These are phyloP conservation scores for Scaptomyza tumidula DNA, from an alignment of 2,888 invertebrate species.

Conservation along the genomic window DNA sequence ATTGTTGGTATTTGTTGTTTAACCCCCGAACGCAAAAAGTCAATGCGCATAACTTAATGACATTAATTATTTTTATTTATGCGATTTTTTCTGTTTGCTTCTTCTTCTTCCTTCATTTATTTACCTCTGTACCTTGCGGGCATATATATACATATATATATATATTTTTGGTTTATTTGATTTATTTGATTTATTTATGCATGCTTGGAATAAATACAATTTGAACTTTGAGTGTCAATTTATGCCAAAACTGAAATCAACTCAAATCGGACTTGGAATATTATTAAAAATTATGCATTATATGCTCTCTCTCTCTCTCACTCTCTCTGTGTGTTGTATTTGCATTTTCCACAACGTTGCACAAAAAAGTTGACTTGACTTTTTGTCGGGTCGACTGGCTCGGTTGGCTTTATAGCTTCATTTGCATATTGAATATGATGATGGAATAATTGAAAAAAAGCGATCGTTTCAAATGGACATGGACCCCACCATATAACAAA, in stretches of 20 bases:
- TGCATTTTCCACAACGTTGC: conserved; percentile 66
- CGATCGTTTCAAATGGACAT: conserved; percentile 8
- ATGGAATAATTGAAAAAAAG: conserved; percentile 62
- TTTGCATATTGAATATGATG: conserved; percentile 74
- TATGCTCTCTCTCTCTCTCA: conserved; percentile 4
- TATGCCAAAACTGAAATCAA: conserved; percentile 46
- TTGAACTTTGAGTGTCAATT: conserved; percentile 56
- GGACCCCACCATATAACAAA: neutral
- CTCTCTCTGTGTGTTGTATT: conserved; percentile 27
- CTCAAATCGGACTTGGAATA: conserved; percentile 51
- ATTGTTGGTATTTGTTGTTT: conserved; percentile 28
- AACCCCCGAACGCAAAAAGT: conserved; percentile 38
- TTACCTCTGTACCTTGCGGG: too few relatives aligned
- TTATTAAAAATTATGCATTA: conserved; percentile 68
- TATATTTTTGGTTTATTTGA: neutral
- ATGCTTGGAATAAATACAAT: conserved; percentile 39
- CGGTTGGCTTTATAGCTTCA: conserved; percentile 1
- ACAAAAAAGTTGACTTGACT: conserved; percentile 25
- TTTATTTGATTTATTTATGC: conserved; percentile 32
- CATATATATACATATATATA: too few relatives aligned
- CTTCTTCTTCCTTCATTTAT: conserved; percentile 6
- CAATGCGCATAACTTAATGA: conserved; percentile 70
- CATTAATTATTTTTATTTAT: conserved; percentile 80
- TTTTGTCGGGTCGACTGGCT: conserved; percentile 5
- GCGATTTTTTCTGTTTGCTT: conserved; percentile 37